A percentile compares a stretch with the other conserved stretches of the same genome.
Evolutionary conservation across 2,797 vertebrate genomes (phyloP).

Genomic region (Helarctos malayanus): DNA sequence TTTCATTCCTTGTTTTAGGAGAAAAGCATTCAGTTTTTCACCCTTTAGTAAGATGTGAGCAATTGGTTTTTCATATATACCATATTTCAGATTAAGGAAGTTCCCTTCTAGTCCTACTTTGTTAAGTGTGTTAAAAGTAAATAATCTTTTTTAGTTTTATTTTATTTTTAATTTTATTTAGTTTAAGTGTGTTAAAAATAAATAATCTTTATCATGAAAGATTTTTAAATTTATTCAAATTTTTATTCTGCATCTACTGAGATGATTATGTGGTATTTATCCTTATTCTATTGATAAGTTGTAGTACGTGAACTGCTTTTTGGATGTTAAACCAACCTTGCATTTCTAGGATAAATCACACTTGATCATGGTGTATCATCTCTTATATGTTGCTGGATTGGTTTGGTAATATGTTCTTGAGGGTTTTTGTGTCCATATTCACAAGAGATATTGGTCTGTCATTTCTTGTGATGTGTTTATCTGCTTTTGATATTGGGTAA

Average conservation of each 20-base stretch:
- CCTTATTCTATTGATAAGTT: background rate
- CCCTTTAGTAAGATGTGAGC: background rate
- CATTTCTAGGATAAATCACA: background rate
- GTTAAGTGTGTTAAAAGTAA: background rate
- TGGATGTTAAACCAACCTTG: background rate
- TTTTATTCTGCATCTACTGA: slow-evolving; percentile 17
- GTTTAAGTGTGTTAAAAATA: too few species aligned
- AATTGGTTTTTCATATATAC: background rate
- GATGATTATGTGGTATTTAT: background rate
- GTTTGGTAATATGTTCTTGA: background rate
- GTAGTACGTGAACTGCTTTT: background rate
- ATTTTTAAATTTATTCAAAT: background rate
- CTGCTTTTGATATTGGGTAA: background rate
- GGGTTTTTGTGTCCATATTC: background rate
- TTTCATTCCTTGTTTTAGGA: background rate
- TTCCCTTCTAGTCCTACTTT: background rate
- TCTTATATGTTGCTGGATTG: background rate
- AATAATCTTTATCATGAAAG: background rate
- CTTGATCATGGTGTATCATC: background rate
- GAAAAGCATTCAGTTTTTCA: background rate
- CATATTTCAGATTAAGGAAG: background rate
- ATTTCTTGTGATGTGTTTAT: background rate
- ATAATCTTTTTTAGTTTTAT: too few species aligned
- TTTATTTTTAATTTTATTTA: too few species aligned
- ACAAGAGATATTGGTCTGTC: background rate